A percentile compares a stretch with the other conserved stretches of the same genome.
Conservation (phyloP, 1,140 invertebrate species). For the Drosophila orosa region DNA sequence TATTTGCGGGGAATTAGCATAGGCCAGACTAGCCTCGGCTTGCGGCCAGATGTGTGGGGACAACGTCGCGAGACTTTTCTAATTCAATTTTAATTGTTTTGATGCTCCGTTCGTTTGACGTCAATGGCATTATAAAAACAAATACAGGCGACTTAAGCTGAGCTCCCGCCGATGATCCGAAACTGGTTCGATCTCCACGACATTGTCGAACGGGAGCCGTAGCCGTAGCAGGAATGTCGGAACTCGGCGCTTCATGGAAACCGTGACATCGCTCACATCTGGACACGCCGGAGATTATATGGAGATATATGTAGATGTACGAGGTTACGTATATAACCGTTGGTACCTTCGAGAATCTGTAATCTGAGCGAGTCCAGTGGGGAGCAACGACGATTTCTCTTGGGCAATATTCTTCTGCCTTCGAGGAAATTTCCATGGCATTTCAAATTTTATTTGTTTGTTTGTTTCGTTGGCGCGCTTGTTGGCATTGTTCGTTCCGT, state of each 20-base stretch:
- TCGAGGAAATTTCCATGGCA: conserved; percentile 75
- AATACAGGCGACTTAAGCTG: conserved; percentile 45
- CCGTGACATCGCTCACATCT: conserved; percentile 63
- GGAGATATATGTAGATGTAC: conserved; percentile 3
- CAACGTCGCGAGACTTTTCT: conserved; percentile 66
- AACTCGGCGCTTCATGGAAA: conserved; percentile 39
- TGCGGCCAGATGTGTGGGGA: conserved; percentile 39
- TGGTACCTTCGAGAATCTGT: conserved; percentile 20
- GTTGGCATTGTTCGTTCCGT: conserved; percentile 41
- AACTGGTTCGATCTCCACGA: conserved; percentile 65
- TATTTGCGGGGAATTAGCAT: conserved; percentile 64
- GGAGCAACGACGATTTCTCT: conserved; percentile 38
- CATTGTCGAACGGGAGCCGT: conserved; percentile 17
- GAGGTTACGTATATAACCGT: background rate
- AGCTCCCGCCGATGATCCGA: conserved; percentile 25
- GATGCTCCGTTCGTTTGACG: conserved; percentile 70
- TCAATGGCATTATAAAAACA: conserved; percentile 79
- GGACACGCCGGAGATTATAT: conserved; percentile 35
- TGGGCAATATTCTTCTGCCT: conserved; percentile 45
- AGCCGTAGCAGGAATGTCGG: conserved; percentile 33
- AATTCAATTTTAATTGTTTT: conserved; percentile 74
- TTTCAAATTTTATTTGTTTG: conserved; percentile 78
- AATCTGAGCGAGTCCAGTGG: conserved; percentile 3
- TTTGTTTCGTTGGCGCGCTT: conserved; percentile 58
- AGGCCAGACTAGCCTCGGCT: conserved; percentile 24